A percentile compares a stretch with the other conserved stretches of the same genome.
Evolutionary conservation across 2,113 vertebrate species (phyloP).

Genomic region (Gambusia affinis): DNA sequence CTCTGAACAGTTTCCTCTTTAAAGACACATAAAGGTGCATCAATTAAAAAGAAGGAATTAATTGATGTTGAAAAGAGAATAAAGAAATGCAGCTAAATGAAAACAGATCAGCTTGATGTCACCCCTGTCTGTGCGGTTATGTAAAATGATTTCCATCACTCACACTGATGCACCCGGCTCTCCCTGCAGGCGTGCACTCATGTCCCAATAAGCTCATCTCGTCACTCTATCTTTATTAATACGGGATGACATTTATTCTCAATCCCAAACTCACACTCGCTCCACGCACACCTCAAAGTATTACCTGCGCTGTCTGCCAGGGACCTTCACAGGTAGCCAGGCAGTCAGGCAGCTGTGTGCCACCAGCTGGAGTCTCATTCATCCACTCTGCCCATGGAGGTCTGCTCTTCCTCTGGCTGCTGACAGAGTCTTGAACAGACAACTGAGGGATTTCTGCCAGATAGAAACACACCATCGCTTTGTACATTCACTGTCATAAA

Average conservation of each 20-base stretch:
- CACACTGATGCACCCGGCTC: constrained; percentile 23
- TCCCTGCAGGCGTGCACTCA: constrained; percentile 22
- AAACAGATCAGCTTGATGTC: not conserved
- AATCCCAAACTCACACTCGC: constrained; percentile 56
- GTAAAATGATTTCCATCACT: constrained; percentile 35
- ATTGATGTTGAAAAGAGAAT: not conserved
- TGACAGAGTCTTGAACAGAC: constrained; percentile 16
- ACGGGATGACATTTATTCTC: constrained; percentile 76
- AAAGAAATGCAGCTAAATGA: not conserved
- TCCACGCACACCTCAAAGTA: constrained; percentile 13
- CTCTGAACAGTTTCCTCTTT: not conserved
- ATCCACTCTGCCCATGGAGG: constrained; percentile 33
- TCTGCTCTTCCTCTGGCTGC: constrained; percentile 16
- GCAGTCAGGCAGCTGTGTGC: constrained; percentile 50
- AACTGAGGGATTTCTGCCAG: constrained; percentile 24
- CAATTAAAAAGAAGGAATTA: not conserved
- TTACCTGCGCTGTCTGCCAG: constrained; percentile 45
- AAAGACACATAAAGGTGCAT: not conserved
- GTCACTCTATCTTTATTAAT: constrained; percentile 75
- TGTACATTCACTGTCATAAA: constrained; percentile 33
- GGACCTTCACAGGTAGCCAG: constrained; percentile 53
- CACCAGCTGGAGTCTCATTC: constrained; percentile 11
- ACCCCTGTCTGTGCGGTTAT: constrained; percentile 10
- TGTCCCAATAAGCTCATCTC: constrained; percentile 69
- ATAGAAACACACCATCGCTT: constrained; percentile 12